Conservation (phyloP, 2,797 vertebrate species). For the Pangasius mekongensis region DNA sequence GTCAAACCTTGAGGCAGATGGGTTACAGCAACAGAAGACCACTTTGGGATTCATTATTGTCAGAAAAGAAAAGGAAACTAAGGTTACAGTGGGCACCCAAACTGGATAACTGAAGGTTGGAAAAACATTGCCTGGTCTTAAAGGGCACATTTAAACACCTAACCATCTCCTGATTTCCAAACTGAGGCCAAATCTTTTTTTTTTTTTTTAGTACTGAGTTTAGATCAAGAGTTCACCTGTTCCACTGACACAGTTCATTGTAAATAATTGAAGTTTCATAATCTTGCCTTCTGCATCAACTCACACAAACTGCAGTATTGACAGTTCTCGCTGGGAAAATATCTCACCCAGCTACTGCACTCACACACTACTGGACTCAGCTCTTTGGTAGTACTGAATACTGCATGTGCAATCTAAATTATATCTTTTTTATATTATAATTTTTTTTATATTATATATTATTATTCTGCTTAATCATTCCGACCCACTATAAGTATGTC, state of each 20-base stretch:
- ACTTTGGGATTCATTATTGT: not conserved
- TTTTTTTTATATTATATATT: no score
- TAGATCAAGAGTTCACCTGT: not conserved
- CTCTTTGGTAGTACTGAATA: not conserved
- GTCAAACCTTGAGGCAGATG: not conserved
- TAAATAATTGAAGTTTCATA: constrained; percentile 28
- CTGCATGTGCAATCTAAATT: not conserved
- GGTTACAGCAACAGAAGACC: not conserved
- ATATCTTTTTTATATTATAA: no score
- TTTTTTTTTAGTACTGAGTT: not conserved
- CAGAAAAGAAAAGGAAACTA: not conserved
- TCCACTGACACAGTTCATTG: not conserved
- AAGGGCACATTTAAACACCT: not conserved
- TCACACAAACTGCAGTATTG: not conserved
- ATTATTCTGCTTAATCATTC: not conserved
- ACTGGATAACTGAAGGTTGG: not conserved
- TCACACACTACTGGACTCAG: not conserved
- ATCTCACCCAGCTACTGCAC: not conserved
- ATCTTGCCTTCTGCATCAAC: constrained; percentile 22
- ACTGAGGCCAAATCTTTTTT: not conserved
- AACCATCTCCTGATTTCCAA: not conserved
- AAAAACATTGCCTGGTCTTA: not conserved
- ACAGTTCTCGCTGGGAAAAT: not conserved
- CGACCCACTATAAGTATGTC: not conserved
- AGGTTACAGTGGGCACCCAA: not conserved